A percentile compares a stretch with the other conserved stretches of the same genome.
phyloP scores from a whole-genome alignment of 2,797 vertebrate genomes.

The Malurus leucopterus region DNA sequence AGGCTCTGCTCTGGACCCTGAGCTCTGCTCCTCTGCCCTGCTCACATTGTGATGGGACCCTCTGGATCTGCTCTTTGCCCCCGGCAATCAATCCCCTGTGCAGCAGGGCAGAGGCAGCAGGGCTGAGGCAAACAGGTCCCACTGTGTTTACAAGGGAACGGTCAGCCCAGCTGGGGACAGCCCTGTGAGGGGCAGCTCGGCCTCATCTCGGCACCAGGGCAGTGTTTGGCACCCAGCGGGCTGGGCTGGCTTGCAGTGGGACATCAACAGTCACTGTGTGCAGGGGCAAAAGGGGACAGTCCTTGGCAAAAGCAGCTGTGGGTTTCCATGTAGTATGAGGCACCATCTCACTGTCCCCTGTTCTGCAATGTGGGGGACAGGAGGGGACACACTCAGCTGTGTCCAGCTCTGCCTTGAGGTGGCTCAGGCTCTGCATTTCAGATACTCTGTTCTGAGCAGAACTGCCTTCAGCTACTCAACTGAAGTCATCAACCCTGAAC shows the following conservation, averaged over 20 bases:
- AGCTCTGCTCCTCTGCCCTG: not conserved
- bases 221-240: not conserved
- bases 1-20: not conserved
- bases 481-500: not conserved
- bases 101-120: not conserved
- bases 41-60: not conserved
- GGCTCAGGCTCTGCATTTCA: not conserved
- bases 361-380: fast-evolving
- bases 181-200: not conserved
- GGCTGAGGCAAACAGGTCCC: not conserved
- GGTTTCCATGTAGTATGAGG: not conserved
- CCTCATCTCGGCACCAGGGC: not conserved
- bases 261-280: fast-evolving
- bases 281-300: not conserved
- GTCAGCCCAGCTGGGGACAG: not conserved
- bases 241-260: not conserved
- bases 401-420: not conserved
- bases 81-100: not conserved
- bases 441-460: not conserved
- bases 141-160: not conserved
- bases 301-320: not conserved
- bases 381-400: not conserved
- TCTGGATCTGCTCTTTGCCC: not conserved
- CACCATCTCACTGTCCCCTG: not conserved
- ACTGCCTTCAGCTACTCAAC: not conserved